A percentile compares a stretch with the other conserved stretches of the same genome.
Evolutionary conservation across 2,888 invertebrate species (phyloP).

Genomic region (Ditylenchus weischeri): DNA sequence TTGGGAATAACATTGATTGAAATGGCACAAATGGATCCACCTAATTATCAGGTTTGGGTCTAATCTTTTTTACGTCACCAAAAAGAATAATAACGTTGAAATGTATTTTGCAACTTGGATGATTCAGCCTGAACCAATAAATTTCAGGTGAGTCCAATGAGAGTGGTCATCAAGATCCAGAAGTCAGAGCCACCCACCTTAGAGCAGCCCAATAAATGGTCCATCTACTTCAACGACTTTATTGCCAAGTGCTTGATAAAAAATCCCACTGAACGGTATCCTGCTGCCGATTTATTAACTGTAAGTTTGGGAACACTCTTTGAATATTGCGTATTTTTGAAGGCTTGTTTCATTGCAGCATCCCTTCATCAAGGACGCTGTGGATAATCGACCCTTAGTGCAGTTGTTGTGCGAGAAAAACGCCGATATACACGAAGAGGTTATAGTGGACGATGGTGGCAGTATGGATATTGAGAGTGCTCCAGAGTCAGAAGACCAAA

Average conservation of each 20-base stretch:
- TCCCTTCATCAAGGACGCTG: conserved; percentile 74
- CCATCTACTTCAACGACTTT: conserved; percentile 78
- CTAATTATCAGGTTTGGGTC: conserved; percentile 94
- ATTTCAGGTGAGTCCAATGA: conserved; percentile 97
- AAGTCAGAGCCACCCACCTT: conserved; percentile 93
- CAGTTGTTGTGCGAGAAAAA: conserved; percentile 89
- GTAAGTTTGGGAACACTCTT: no score
- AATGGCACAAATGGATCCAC: conserved; percentile 89
- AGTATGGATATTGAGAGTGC: conserved; percentile 43
- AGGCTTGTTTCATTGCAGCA: conserved; percentile 64
- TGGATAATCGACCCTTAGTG: conserved; percentile 74
- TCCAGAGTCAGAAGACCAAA: conserved; percentile 40
- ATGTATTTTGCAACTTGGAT: no score
- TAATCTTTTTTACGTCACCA: no score
- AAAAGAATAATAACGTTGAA: no score
- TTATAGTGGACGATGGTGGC: conserved; percentile 36
- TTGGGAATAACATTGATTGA: conserved; percentile 95
- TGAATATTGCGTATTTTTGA: no score
- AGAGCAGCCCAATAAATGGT: conserved; percentile 74
- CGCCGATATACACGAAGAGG: conserved; percentile 75
- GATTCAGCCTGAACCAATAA: no score
- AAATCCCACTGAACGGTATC: conserved; percentile 73
- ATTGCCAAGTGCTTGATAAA: conserved; percentile 84
- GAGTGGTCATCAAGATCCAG: conserved; percentile 94
- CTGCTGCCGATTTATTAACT: conserved; percentile 72